Conservation (phyloP, 2,888 invertebrate genomes). For the Chelonus formosanus region DNA sequence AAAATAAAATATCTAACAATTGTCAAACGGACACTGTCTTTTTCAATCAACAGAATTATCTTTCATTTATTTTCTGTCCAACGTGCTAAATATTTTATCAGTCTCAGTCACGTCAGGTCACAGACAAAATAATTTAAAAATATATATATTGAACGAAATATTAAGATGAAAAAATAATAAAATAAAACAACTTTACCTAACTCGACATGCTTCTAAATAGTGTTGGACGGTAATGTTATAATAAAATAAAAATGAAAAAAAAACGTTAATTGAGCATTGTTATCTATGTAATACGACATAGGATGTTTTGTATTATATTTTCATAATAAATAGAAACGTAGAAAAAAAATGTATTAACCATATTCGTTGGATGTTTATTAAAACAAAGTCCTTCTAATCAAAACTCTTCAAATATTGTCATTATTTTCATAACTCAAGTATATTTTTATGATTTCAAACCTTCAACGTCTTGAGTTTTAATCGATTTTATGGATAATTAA, state of each 20-base stretch:
- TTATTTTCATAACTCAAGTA: not conserved
- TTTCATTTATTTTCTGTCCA: no score
- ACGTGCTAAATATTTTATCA: no score
- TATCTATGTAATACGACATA: slow-evolving; percentile 66
- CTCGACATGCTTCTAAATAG: slow-evolving; percentile 56
- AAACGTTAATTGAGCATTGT: slow-evolving; percentile 64
- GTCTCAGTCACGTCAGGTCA: no score
- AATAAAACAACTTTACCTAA: slow-evolving; percentile 36
- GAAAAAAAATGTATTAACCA: slow-evolving; percentile 60
- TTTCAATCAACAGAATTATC: no score
- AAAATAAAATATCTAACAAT: slow-evolving; percentile 31
- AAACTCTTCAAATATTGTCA: no score
- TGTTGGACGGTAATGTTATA: slow-evolving; percentile 61
- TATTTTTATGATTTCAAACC: slow-evolving; percentile 33
- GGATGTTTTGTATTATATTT: slow-evolving; percentile 68
- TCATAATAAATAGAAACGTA: slow-evolving; percentile 68
- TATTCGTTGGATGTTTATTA: slow-evolving; percentile 29
- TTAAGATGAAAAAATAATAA: slow-evolving; percentile 29
- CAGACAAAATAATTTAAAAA: no score
- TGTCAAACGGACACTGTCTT: slow-evolving; percentile 32
- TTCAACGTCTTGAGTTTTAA: slow-evolving; percentile 13
- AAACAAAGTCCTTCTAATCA: no score
- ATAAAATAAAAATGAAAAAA: slow-evolving; percentile 49
- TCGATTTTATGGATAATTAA: slow-evolving; percentile 36
- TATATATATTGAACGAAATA: no score